Evolutionary conservation across 2,797 vertebrate genomes (phyloP).

Genomic region (Lates japonicus): DNA sequence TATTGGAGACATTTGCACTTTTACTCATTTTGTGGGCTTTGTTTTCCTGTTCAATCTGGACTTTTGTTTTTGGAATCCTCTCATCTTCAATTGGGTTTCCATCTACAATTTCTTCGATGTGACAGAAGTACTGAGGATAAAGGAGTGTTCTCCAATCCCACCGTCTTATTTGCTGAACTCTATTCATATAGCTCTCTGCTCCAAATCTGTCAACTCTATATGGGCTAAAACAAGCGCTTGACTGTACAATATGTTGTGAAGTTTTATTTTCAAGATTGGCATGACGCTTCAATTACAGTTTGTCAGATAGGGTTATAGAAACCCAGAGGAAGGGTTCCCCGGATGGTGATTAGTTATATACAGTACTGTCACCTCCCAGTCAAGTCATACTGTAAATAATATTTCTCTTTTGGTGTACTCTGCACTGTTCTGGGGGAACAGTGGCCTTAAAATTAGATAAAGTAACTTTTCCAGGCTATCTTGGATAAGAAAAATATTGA

Average conservation of each 20-base stretch:
- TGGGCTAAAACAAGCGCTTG: constrained; percentile 69
- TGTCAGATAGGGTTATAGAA: constrained; percentile 59
- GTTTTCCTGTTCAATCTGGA: constrained; percentile 83
- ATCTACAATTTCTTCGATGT: constrained; percentile 76
- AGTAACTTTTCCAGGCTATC: constrained; percentile 46
- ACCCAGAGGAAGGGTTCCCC: constrained; percentile 51
- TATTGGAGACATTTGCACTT: constrained; percentile 75
- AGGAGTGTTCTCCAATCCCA: constrained; percentile 90
- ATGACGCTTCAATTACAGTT: constrained; percentile 51
- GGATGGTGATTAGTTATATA: constrained; percentile 64
- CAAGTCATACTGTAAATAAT: constrained; percentile 54
- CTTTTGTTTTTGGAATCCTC: constrained; percentile 82
- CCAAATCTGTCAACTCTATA: constrained; percentile 74
- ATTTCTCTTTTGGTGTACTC: constrained; percentile 62
- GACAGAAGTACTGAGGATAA: constrained; percentile 84
- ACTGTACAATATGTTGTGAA: constrained; percentile 59
- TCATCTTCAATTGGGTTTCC: constrained; percentile 82
- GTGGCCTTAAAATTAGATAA: constrained; percentile 56
- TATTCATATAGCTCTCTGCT: constrained; percentile 79
- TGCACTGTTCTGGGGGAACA: constrained; percentile 62
- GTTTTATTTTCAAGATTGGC: constrained; percentile 66
- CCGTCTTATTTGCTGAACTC: constrained; percentile 89
- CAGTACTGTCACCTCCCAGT: constrained; percentile 54
- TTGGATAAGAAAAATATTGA: constrained; percentile 46
- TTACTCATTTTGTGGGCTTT: constrained; percentile 71